Evolutionary conservation across 37 sponge, comb jelly and placozoan genomes (phyloP).

Genomic region (Crambe crambe): DNA sequence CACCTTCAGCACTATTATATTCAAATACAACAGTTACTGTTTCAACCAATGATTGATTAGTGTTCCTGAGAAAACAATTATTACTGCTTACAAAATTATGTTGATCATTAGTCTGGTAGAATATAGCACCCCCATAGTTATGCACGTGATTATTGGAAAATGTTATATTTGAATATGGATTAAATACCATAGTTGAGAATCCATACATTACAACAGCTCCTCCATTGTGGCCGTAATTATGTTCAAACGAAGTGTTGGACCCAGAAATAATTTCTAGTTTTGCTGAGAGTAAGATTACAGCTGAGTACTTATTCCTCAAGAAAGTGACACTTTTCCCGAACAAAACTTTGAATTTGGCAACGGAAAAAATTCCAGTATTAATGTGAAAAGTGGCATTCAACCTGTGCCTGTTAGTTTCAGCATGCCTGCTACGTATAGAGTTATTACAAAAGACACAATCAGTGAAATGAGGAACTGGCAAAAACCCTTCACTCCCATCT

Average conservation of each 20-base stretch:
- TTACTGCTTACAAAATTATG: background rate
- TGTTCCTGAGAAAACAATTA: background rate
- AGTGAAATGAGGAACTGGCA: background rate
- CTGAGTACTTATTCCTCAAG: background rate
- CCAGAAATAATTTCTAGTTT: background rate
- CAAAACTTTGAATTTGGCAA: background rate
- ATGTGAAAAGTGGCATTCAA: no score
- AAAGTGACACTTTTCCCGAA: background rate
- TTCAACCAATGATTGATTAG: background rate
- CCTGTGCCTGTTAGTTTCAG: background rate
- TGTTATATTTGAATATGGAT: background rate
- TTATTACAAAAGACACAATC: background rate
- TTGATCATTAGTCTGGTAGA: background rate
- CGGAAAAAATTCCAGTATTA: background rate
- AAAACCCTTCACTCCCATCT: background rate
- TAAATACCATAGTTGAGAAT: background rate
- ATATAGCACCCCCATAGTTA: slow-evolving; percentile 38
- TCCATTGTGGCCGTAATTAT: slow-evolving; percentile 23
- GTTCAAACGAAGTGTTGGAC: background rate
- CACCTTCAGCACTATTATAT: background rate
- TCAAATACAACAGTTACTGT: background rate
- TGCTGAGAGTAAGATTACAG: background rate
- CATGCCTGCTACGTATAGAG: background rate
- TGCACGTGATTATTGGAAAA: slow-evolving; percentile 30
- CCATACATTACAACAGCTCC: slow-evolving; percentile 49